Base-by-base conservation (phyloP, 2,888 invertebrate species). In the Leptinotarsa haldemani region DNA sequence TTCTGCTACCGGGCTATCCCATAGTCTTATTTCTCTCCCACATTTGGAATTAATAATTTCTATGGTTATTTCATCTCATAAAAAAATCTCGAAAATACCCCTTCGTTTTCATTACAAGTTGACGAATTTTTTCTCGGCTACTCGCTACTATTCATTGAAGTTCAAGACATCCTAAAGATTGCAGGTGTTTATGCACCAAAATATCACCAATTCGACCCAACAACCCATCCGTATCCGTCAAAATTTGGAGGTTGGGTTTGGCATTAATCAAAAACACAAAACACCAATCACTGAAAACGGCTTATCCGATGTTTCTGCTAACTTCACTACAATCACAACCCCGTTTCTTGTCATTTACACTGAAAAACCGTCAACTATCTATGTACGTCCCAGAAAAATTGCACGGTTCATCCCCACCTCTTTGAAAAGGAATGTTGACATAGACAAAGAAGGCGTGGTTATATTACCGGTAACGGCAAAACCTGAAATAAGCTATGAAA, bases 1-100 rank as follows among this genome's bases (percentile, higher is more conserved):
- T 83, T 47, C 15, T 79, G 71, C 56, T 63, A 68, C 48, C 48
- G 40, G n/a, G 52, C 64, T 65, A 61, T 65, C 40, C 52, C 47
- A 56, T 56, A 53, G 56, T 56, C 40, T 20, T 56, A 56, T 68
- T n/a, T 52, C 25, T 30, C 5, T n/a, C 50, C n/a, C 22, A 67
- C 52, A 20, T 66, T 30, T 22, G 30, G 53, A 61, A 12, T 9
- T 40, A 9, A 40, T 5, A n/a, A 12, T 30, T 30, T 30, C 13
- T n/a, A 56, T 56, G 3, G 22, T 56, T 22, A 56, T 61, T 61
- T 18, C 7, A n/a, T 61, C 12, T 61, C 30, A 25, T 30, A 15
- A 25, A 30, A 22, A n/a, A 61, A n/a, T 30, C 3, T 16, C 40
- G 18, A 30, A 30, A 16, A 61, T 30, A 16, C 30, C n/a, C 30